These are phyloP conservation scores for Propithecus perrieri DNA, from an alignment of 2,797 vertebrate species.

Conservation along the genomic window DNA sequence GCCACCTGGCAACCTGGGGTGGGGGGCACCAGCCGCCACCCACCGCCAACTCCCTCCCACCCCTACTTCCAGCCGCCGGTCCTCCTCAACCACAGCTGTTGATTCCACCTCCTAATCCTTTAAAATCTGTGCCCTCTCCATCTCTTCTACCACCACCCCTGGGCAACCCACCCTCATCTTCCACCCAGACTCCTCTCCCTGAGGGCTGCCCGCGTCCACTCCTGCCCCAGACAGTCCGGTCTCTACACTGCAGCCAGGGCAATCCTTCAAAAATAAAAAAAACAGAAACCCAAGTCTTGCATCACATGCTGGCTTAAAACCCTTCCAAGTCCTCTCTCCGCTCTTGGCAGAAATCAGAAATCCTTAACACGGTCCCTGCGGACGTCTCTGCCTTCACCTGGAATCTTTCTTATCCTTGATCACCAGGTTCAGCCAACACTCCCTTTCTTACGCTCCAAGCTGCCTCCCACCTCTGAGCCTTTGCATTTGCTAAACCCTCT, in stretches of 20 bases:
- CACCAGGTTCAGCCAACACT: background rate
- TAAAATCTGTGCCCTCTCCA: background rate
- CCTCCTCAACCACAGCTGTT: background rate
- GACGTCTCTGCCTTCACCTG: background rate
- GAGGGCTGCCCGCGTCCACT: background rate
- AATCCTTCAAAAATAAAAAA: background rate
- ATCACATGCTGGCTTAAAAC: background rate
- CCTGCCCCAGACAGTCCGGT: background rate
- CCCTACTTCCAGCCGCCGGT: background rate
- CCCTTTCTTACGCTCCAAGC: background rate
- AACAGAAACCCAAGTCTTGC: background rate
- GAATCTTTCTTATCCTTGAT: background rate
- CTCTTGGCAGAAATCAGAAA: slow-evolving; percentile 12
- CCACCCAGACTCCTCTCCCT: background rate
- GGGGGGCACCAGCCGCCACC: background rate
- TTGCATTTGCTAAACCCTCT: background rate
- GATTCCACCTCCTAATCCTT: background rate
- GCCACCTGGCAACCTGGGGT: background rate
- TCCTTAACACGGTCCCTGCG: background rate
- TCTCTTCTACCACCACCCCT: background rate
- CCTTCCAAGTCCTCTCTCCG: background rate
- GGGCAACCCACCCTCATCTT: background rate
- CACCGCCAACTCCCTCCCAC: background rate
- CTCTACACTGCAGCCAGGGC: background rate
- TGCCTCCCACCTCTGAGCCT: background rate